Base-by-base conservation (phyloP, 1,140 invertebrate species). In the Brachionus calyciflorus region DNA sequence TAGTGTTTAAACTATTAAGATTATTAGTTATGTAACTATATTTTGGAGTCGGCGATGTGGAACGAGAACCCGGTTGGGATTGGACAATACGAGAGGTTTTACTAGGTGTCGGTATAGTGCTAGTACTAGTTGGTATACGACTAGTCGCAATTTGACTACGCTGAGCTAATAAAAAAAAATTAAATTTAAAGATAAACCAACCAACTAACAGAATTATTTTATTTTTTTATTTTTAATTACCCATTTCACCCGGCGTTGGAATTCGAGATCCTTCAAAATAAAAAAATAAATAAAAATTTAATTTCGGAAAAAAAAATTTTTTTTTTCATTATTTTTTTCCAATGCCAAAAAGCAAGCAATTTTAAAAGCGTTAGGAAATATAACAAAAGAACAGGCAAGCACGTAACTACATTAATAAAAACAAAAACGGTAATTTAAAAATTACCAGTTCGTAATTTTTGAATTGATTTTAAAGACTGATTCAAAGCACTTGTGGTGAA, bases 401-500 rank as follows among this genome's bases (percentile, higher is more conserved):
- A 68, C 12, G 63, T 33, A 41, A 41, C 26, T 24, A 14, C n/a
- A 12, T 37, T 41, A 24, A 2, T 6, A 49, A 14, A 55, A 33
- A 55, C 17, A 17, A 55, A 30, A 55, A 55, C 33, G 53, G 53
- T 55, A 55, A 55, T 55, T 55, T 55, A 55, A 55, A 9, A n/a
- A n/a, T 60, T 60, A 60, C 55, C 55, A 60, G 55, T 26, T 60
- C 55, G 49, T 70, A 63, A 46, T 48, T 77, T 49, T 10, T 40
- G n/a, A 9, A 76, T 17, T 53, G 65, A 30, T 41, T 14, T 76
- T 77, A 17, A 19, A 48, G 14, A 17, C 33, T 73, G 9, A 90
- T 91, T 80, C 91, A 91, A n/a, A n/a, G n/a, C 17, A 92, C 92
- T 68, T 92, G 86, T 83, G 93, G 55, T 33, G 7, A 60, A 60